Conservation (phyloP, 1,140 invertebrate genomes). For the Meteorus sp. region DNA sequence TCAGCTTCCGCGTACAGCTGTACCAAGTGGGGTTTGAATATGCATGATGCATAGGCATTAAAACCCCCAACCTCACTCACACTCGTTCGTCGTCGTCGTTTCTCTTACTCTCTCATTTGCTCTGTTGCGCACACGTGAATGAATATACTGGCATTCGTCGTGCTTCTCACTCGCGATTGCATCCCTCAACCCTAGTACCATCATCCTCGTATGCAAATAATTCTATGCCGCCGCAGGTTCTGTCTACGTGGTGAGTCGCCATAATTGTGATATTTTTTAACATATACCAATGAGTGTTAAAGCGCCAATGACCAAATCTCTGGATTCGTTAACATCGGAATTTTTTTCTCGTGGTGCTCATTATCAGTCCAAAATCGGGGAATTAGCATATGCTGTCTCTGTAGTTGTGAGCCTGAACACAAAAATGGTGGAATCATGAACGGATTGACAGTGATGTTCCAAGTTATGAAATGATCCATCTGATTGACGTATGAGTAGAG, state of each 20-base stretch:
- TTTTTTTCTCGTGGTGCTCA: no score
- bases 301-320: conserved; percentile 14
- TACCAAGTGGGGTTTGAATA: conserved; percentile 56
- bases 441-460: no score
- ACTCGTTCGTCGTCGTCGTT: conserved; percentile 27
- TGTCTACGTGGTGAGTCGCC: conserved; percentile 32
- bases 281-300: conserved; percentile 28
- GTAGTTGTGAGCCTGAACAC: no score
- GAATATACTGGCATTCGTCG: conserved; percentile 16
- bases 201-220: conserved; percentile 56
- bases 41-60: conserved; percentile 60
- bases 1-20: conserved; percentile 57
- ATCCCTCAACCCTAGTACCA: conserved; percentile 27
- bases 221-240: conserved; percentile 44
- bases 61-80: conserved; percentile 44
- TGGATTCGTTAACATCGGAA: no score
- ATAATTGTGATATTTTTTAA: conserved; percentile 49
- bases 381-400: no score
- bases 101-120: conserved; percentile 43
- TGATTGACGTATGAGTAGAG: no score
- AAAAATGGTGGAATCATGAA: no score
- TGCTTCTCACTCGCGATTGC: conserved; percentile 24
- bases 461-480: no score
- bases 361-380: no score
- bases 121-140: background rate